phyloP scores from a whole-genome alignment of 2,797 vertebrate species.

The Myoxocephalus aenaeus region DNA sequence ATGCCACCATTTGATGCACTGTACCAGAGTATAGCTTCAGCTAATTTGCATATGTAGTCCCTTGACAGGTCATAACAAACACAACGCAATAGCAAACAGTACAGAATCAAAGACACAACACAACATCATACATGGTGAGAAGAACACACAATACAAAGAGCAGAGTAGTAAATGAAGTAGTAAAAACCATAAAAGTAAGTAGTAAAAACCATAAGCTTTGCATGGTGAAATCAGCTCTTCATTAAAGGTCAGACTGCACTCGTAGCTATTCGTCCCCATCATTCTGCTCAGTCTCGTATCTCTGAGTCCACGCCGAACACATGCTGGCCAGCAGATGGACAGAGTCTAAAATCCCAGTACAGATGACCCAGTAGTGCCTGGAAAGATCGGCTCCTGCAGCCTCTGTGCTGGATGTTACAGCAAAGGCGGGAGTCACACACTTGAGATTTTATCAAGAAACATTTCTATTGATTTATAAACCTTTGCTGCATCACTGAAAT shows the following conservation, averaged over 20 bases:
- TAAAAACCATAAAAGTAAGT: too few relatives aligned
- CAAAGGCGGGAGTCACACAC: constrained; percentile 23
- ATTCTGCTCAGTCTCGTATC: constrained; percentile 19
- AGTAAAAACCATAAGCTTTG: background rate
- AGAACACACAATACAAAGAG: too few relatives aligned
- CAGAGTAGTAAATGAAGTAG: too few relatives aligned
- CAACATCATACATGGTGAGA: too few relatives aligned
- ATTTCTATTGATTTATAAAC: constrained; percentile 25
- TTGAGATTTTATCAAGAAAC: constrained; percentile 12
- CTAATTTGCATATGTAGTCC: too few relatives aligned
- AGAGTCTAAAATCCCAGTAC: constrained; percentile 64
- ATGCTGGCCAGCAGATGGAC: constrained; percentile 69
- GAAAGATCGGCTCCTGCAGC: constrained; percentile 47
- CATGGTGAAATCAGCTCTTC: constrained; percentile 23
- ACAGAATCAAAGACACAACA: too few relatives aligned
- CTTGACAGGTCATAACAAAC: too few relatives aligned
- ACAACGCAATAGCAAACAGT: too few relatives aligned
- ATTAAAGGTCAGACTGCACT: constrained; percentile 53
- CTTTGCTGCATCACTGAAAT: constrained; percentile 10
- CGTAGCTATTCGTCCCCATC: constrained; percentile 24
- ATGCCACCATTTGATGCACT: too few relatives aligned
- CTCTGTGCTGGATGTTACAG: constrained; percentile 35
- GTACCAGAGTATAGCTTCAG: too few relatives aligned
- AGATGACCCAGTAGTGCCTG: constrained; percentile 61
- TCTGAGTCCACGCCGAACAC: constrained; percentile 28